Evolutionary conservation across 2,888 invertebrate species (phyloP).

Genomic region (Epinotia nisella): DNA sequence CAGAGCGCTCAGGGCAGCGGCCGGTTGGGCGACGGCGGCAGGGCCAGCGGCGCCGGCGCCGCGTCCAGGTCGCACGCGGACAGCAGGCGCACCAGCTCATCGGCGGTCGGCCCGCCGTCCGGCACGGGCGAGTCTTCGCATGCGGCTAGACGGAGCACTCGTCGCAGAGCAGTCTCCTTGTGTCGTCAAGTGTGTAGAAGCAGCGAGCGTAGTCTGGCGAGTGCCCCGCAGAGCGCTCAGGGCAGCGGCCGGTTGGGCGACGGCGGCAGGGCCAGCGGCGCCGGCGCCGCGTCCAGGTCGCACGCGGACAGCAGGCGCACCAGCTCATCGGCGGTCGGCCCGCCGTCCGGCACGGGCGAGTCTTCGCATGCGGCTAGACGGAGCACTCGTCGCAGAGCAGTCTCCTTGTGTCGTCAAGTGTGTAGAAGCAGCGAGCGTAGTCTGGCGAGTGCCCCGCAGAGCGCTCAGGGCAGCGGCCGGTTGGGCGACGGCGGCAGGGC

Average conservation of each 20-base stretch:
- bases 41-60: conserved; percentile 80
- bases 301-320: conserved; percentile 96
- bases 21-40: conserved; percentile 71
- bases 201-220: too few relatives aligned
- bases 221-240: conserved; percentile 63
- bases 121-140: conserved; percentile 76
- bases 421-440: background rate
- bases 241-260: conserved; percentile 75
- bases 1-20: conserved; percentile 65
- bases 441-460: too few relatives aligned
- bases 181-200: background rate
- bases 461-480: conserved; percentile 70
- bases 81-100: conserved; percentile 94
- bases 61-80: conserved; percentile 98
- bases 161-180: too few relatives aligned
- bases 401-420: too few relatives aligned
- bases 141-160: conserved; percentile 59
- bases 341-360: conserved; percentile 87
- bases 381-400: too few relatives aligned
- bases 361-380: conserved; percentile 75
- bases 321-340: conserved; percentile 96
- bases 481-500: conserved; percentile 67
- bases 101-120: conserved; percentile 96
- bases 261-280: conserved; percentile 58
- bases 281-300: conserved; percentile 93